Conservation (phyloP, 2,797 vertebrate species). For the Molothrus aeneus region DNA sequence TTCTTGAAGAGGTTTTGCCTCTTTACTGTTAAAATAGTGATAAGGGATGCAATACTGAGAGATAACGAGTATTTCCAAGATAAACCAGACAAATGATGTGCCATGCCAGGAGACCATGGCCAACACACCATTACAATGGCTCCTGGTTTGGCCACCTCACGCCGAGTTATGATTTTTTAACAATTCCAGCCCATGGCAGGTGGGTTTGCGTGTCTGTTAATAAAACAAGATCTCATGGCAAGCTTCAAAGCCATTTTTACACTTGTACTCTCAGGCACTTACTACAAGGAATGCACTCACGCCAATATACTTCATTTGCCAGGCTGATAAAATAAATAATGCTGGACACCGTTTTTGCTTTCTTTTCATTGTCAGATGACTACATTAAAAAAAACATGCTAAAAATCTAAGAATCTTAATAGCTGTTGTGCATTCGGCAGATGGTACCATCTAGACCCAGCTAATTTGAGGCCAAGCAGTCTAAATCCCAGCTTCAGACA, state of each 20-base stretch:
- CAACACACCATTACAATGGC: accelerated
- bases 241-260: conserved; percentile 48
- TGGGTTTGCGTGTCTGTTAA: conserved; percentile 42
- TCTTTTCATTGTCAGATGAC: conserved; percentile 60
- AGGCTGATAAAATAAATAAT: conserved; percentile 56
- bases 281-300: conserved; percentile 54
- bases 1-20: neutral
- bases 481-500: conserved; percentile 39
- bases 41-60: neutral
- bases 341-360: conserved; percentile 52
- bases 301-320: conserved; percentile 57
- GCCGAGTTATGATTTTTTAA: neutral
- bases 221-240: conserved; percentile 52
- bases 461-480: conserved; percentile 58
- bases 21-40: neutral
- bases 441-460: conserved; percentile 68
- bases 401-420: conserved; percentile 58
- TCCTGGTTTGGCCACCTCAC: neutral
- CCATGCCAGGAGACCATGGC: accelerated
- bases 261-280: conserved; percentile 30
- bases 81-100: neutral
- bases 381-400: conserved; percentile 7
- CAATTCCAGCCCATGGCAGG: conserved; percentile 32
- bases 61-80: neutral
- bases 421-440: conserved; percentile 61